These are phyloP conservation scores for Chamaedrilus cognettii DNA, from an alignment of 2,888 invertebrate genomes.

Conservation along the genomic window DNA sequence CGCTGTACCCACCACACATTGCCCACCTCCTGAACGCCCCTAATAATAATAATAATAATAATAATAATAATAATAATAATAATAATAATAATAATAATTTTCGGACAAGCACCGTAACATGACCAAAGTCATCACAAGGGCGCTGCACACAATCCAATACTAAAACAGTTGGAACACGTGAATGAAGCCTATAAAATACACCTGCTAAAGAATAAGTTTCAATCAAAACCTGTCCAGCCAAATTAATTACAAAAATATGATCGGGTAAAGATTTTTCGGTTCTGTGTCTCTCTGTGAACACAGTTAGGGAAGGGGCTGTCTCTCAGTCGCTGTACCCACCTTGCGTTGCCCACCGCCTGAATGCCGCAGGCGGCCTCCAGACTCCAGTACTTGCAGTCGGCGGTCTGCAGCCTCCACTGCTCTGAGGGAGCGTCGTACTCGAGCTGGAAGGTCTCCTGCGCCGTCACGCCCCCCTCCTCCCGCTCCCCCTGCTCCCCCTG, in stretches of 20 bases:
- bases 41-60: too few relatives aligned
- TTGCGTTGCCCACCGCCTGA: conserved; percentile 62
- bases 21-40: too few relatives aligned
- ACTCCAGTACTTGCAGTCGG: conserved; percentile 96
- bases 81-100: too few relatives aligned
- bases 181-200: too few relatives aligned
- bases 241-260: background rate
- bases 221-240: background rate
- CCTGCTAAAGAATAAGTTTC: too few relatives aligned
- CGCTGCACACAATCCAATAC: too few relatives aligned
- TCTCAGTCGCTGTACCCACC: too few relatives aligned
- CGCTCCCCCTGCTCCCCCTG: background rate
- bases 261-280: background rate
- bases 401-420: conserved; percentile 94
- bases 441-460: conserved; percentile 96
- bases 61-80: too few relatives aligned
- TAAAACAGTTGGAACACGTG: too few relatives aligned
- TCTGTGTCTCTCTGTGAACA: conserved; percentile 2
- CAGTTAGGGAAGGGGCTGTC: background rate
- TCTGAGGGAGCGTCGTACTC: conserved; percentile 76
- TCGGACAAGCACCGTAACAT: too few relatives aligned
- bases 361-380: conserved; percentile 78
- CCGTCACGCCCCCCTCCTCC: conserved; percentile 79
- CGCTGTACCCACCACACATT: too few relatives aligned
- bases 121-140: too few relatives aligned